These are phyloP conservation scores for Epirrhoe tristata DNA, from an alignment of 2,888 invertebrate genomes.

Conservation along the genomic window DNA sequence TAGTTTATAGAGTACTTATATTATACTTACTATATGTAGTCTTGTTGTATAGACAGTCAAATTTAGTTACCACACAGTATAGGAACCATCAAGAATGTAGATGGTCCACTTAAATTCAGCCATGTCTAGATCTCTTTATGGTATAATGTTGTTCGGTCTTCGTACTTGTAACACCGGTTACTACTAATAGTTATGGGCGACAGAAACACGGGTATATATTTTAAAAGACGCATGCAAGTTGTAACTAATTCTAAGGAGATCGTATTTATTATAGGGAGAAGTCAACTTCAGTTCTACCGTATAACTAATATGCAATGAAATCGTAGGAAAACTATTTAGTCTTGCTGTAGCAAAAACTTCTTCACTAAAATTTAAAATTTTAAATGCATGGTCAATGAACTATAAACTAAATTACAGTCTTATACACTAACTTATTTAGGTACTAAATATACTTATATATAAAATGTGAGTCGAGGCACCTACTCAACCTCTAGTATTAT, in stretches of 20 bases:
- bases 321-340: conserved; percentile 42
- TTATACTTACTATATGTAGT: too few species aligned
- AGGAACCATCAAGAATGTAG: conserved; percentile 33
- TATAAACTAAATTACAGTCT: too few species aligned
- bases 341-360: conserved; percentile 35
- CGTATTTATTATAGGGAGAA: background rate
- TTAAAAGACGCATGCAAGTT: background rate
- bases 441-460: too few species aligned
- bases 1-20: too few species aligned
- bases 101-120: conserved; percentile 48
- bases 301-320: conserved; percentile 47
- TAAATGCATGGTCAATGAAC: conserved; percentile 34
- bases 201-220: background rate
- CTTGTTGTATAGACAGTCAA: conserved; percentile 2
- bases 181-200: conserved; percentile 38
- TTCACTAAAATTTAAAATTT: conserved; percentile 45
- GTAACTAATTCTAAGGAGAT: background rate
- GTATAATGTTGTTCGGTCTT: conserved; percentile 43
- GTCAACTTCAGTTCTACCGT: background rate
- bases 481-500: too few species aligned
- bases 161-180: conserved; percentile 63
- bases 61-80: conserved; percentile 20
- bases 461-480: too few species aligned
- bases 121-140: conserved; percentile 45
- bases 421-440: too few species aligned